A percentile compares a stretch with the other conserved stretches of the same genome.
Evolutionary conservation across 1,140 invertebrate species (phyloP).

Genomic region (Sitobion miscanthi): DNA sequence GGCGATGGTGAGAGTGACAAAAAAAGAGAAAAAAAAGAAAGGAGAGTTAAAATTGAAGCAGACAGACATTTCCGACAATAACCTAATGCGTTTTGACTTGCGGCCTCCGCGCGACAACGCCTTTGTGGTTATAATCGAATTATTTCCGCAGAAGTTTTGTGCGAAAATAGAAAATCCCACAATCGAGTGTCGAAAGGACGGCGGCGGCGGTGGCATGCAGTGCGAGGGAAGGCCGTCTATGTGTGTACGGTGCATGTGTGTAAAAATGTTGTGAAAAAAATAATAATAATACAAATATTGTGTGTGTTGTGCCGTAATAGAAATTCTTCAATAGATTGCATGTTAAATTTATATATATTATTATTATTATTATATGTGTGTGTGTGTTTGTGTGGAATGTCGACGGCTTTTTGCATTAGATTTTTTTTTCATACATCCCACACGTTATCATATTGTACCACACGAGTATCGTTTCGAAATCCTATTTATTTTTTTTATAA

Average conservation of each 20-base stretch:
- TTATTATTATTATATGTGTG: too few relatives aligned
- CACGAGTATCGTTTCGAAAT: neutral
- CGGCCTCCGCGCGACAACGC: slow-evolving; percentile 28
- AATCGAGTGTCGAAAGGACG: slow-evolving; percentile 29
- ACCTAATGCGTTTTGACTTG: slow-evolving; percentile 52
- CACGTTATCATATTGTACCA: neutral
- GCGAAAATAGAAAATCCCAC: slow-evolving; percentile 38
- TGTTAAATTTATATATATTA: neutral
- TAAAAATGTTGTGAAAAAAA: neutral
- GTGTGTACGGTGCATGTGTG: neutral
- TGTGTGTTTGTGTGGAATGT: neutral
- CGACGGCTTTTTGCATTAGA: neutral
- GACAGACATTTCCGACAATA: slow-evolving; percentile 52
- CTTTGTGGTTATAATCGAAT: slow-evolving; percentile 54
- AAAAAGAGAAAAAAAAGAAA: neutral
- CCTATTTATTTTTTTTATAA: neutral
- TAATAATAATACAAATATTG: neutral
- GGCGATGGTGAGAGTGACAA: neutral
- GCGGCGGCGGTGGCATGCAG: neutral
- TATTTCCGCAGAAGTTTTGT: slow-evolving; percentile 44
- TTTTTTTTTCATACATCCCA: neutral
- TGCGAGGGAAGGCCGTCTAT: neutral
- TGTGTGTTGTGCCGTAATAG: slow-evolving; percentile 5
- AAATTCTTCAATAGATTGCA: slow-evolving; percentile 25
- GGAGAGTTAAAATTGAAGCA: slow-evolving; percentile 49